phyloP scores from a whole-genome alignment of 1,140 invertebrate species.

The Bombyx mandarina region DNA sequence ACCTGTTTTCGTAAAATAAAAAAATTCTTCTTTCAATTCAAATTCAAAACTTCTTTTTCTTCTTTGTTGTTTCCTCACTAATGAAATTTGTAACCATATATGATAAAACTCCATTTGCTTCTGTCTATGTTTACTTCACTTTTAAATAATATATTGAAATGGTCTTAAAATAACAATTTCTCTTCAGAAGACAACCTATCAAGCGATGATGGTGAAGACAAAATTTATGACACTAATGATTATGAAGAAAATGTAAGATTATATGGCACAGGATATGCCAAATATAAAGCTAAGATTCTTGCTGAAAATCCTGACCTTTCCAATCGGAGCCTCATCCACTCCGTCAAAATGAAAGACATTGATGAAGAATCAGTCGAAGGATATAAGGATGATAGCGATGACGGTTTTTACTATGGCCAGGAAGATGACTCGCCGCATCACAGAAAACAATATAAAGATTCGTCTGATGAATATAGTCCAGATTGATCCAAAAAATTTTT shows the following conservation, averaged over 20 bases:
- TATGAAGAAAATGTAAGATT: slow-evolving; percentile 53
- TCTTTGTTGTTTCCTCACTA: too few species aligned
- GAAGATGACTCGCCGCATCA: slow-evolving; percentile 55
- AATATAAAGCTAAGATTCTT: slow-evolving; percentile 56
- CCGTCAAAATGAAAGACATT: slow-evolving; percentile 27
- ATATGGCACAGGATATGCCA: slow-evolving; percentile 60
- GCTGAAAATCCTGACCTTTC: slow-evolving; percentile 26
- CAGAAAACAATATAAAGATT: slow-evolving; percentile 40
- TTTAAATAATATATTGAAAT: background rate
- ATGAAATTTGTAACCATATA: too few species aligned
- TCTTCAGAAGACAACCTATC: slow-evolving; percentile 62
- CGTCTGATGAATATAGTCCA: slow-evolving; percentile 34
- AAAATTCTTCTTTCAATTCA: too few species aligned
- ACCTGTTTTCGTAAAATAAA: too few species aligned
- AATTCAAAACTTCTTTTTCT: too few species aligned
- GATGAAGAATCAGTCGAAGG: slow-evolving; percentile 36
- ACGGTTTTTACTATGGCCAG: slow-evolving; percentile 60
- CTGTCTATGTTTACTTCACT: background rate
- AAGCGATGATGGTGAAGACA: slow-evolving; percentile 63
- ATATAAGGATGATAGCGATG: slow-evolving; percentile 58
- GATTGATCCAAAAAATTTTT: slow-evolving; percentile 21
- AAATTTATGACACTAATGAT: slow-evolving; percentile 49
- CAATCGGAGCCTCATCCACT: slow-evolving; percentile 32
- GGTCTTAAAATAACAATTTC: background rate
- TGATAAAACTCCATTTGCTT: too few species aligned